phyloP scores from a whole-genome alignment of 37 sponge, comb jelly and placozoan genomes.

The Crambe crambe region DNA sequence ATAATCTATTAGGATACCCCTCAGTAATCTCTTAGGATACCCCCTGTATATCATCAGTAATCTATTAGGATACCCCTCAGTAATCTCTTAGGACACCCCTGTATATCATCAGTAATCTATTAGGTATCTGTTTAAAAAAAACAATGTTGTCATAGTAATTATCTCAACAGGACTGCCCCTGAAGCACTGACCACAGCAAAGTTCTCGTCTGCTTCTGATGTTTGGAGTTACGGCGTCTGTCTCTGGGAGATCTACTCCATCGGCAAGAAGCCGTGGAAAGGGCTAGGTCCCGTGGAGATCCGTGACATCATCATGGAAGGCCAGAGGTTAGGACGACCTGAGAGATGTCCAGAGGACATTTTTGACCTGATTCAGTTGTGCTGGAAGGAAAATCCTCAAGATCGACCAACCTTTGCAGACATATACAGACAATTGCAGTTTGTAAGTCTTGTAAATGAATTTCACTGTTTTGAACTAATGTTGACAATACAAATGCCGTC shows the following conservation, averaged over 20 bases:
- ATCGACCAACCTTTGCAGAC: constrained; percentile 49
- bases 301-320: constrained; percentile 22
- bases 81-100: too few relatives aligned
- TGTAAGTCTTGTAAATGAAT: constrained; percentile 25
- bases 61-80: too few relatives aligned
- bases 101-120: too few relatives aligned
- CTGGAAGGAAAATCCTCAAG: constrained; percentile 34
- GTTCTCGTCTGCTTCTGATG: constrained; percentile 72
- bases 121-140: too few relatives aligned
- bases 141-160: too few relatives aligned
- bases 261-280: constrained; percentile 55
- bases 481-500: too few relatives aligned
- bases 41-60: too few relatives aligned
- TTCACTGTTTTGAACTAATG: too few relatives aligned
- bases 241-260: constrained; percentile 76
- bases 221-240: constrained; percentile 77
- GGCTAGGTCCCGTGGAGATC: constrained; percentile 46
- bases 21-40: too few relatives aligned
- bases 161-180: constrained; percentile 67
- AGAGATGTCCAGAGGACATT: constrained; percentile 37
- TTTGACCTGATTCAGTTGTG: constrained; percentile 41
- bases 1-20: too few relatives aligned
- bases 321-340: constrained; percentile 35
- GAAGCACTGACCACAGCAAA: constrained; percentile 52
- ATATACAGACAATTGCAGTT: constrained; percentile 7